Evolutionary conservation across 1,140 invertebrate genomes (phyloP), one percentile per base, ranked within the genome.

Genomic region (Gonatopus flavifemur): DNA sequence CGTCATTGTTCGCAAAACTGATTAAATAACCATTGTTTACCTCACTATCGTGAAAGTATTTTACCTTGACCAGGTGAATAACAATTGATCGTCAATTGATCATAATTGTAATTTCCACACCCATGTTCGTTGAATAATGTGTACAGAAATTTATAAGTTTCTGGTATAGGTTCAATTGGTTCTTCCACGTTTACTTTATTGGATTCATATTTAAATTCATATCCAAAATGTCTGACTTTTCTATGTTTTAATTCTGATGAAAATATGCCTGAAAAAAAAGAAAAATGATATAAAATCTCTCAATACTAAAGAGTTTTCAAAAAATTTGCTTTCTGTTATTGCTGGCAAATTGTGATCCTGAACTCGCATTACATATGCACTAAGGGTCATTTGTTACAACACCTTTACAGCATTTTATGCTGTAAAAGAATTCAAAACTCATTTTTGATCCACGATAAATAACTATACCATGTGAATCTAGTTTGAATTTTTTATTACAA

Each of bases 81-180:
- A 59, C 85, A 83, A 79, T 98, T 98, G 0, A 98, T 84, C 9
- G 96, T 98, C 37, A 98, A 66, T 69, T 98, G 96, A 82, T 98
- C 88, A 21, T 94, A 94, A 50, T 72, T 45, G 32, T 74, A 75
- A 47, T 74, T 55, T 70, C 77, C 61, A 69, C 73, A 56, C 44
- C 76, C 52, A 64, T 70, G 62, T 21, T 83, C 66, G 52, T 82
- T 59, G 25, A 94, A 78, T 54, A 83, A 78, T 2, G 77, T 37
- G 71, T 89, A 82, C 2, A 96, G 66, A 55, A 86, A 79, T 60
- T 83, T 63, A 76, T 89, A 91, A 43, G 84, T 77, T 6, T 69
- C 21, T 0, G 94, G 94, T 66, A 98, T 88, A 32, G 85, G 77
- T 15, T 69, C 32, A 25, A 94, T 76, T 2, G 89, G 88, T 31